Base-by-base conservation (phyloP, 2,797 vertebrate genomes). In the Manis pentadactyla region DNA sequence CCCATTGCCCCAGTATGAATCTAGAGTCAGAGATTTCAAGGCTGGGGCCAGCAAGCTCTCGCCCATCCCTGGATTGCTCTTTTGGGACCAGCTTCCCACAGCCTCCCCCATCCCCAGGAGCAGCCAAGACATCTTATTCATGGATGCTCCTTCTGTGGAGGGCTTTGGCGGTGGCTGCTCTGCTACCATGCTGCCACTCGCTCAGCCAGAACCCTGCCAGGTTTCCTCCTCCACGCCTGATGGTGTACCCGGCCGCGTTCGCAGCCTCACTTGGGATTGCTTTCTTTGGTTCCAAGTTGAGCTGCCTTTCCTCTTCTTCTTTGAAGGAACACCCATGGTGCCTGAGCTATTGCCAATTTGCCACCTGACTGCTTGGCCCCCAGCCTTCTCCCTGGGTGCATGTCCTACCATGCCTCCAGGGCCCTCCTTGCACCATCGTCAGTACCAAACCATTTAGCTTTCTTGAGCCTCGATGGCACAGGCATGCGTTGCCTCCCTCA, bases 191-290 rank as follows among this genome's bases (percentile, higher is more conserved):
- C 91, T 73, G 86, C 75, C 2, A 12, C 87, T 88, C 2, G 53
- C 95, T 97, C 77, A 46, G 83, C 63, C 57, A 1, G 29, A 84
- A 55, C 82, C 89, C 89, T 97, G 97, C 96, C 97, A 96, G 93
- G 82, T 91, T 63, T 59, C 96, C 68, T 79, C 95, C 97, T 93
- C 96, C 97, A 97, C 96, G 97, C 97, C 97, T 97, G 96, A 92
- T 97, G 97, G 96, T 5, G 9, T 42, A 97, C 97, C 97, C 97
- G 96, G 89, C 96, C 4, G 23, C 21, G 31, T 74, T 66, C 71
- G 93, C 97, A 66, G 75, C 79, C 84, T 81, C 57, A 0, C 23
- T 87, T 42, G 27, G 11, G 4, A n/a, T 61, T 18, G n/a, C 2
- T 85, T 75, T 6, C 79, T 82, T 64, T 5, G 51, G 5, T 82